Evolutionary conservation across 2,113 vertebrate species (phyloP).

Genomic region (Cinclus mexicanus): DNA sequence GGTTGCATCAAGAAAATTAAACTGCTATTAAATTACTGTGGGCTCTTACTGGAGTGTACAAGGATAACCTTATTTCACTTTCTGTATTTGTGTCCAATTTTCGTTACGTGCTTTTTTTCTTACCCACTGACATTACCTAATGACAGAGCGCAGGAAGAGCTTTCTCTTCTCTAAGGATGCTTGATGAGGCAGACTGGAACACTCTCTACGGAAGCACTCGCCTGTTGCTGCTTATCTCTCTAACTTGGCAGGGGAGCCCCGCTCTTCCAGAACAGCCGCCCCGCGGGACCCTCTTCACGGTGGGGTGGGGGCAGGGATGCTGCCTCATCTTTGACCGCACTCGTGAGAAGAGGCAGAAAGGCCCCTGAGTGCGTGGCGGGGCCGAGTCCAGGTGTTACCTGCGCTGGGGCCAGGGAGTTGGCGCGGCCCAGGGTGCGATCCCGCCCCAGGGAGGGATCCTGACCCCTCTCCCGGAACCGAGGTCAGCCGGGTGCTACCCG

Average conservation of each 20-base stretch:
- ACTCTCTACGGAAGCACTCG: fast-evolving
- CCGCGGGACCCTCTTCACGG: not conserved
- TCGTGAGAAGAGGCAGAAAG: not conserved
- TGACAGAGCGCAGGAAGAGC: not conserved
- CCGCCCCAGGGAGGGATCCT: not conserved
- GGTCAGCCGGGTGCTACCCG: not conserved
- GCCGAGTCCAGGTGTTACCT: not conserved
- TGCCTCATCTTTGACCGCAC: not conserved
- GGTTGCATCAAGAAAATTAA: not conserved
- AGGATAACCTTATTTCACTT: not conserved
- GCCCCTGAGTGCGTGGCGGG: not conserved
- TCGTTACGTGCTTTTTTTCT: not conserved
- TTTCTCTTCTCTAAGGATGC: not conserved
- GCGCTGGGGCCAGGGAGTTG: not conserved
- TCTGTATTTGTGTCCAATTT: not conserved
- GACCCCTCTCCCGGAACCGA: not conserved
- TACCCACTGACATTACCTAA: not conserved
- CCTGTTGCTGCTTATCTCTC: not conserved
- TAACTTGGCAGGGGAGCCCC: not conserved
- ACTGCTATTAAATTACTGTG: not conserved
- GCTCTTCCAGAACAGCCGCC: not conserved
- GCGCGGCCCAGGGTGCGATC: not conserved
- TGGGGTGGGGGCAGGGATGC: not conserved
- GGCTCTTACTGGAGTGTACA: not conserved
- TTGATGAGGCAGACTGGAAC: not conserved